phyloP scores from a whole-genome alignment of 2,888 invertebrate species.

The Synergus laeviventris region DNA sequence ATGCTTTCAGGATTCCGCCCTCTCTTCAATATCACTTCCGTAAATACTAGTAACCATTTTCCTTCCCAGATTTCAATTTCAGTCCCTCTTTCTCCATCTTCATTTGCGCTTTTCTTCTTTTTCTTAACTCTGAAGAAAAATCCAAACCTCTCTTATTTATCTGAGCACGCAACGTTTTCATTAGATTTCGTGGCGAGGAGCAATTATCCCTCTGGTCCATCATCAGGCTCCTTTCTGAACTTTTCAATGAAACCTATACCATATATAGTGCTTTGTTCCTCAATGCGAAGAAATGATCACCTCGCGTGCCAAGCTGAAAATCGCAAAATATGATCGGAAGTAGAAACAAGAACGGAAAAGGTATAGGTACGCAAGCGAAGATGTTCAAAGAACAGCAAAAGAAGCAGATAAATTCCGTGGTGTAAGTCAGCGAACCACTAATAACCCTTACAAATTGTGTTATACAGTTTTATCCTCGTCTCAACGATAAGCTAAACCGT shows the following conservation, averaged over 20 bases:
- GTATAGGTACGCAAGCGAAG: neutral
- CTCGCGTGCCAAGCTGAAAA: constrained; percentile 10
- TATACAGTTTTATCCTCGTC: no score
- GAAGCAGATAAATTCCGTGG: constrained; percentile 41
- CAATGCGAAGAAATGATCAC: constrained; percentile 27
- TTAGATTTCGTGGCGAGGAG: neutral
- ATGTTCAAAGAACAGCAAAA: neutral
- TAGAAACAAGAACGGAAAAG: neutral
- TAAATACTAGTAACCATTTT: no score
- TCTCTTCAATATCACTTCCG: no score
- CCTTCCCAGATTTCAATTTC: no score
- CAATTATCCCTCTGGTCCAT: neutral
- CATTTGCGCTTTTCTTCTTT: neutral
- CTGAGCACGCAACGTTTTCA: neutral
- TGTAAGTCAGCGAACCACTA: constrained; percentile 48
- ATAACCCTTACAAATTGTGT: constrained; percentile 46
- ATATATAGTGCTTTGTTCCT: constrained; percentile 5
- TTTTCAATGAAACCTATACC: neutral
- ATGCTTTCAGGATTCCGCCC: no score
- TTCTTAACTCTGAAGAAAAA: neutral
- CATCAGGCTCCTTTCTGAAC: neutral
- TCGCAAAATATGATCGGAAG: neutral
- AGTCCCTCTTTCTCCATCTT: neutral
- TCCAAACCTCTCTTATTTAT: neutral
- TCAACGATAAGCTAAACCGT: neutral